Conservation (phyloP, 1,140 invertebrate genomes). For the Phthorimaea operculella region DNA sequence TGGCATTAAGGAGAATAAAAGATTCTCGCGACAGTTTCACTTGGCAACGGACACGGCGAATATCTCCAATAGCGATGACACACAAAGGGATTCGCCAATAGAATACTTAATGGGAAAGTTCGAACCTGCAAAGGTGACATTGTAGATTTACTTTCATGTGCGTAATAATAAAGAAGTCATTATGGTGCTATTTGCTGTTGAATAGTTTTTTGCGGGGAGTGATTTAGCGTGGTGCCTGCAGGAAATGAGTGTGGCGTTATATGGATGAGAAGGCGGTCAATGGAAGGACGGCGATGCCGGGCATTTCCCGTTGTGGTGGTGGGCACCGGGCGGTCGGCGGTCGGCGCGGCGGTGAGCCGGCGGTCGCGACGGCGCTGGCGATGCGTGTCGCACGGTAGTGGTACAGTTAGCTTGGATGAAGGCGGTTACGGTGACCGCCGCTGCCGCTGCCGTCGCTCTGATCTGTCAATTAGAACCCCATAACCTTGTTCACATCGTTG, state of each 20-base stretch:
- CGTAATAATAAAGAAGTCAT: not conserved
- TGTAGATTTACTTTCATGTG: conserved; percentile 30
- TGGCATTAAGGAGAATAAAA: conserved; percentile 58
- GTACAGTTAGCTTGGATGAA: conserved; percentile 46
- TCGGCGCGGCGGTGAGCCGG: not conserved
- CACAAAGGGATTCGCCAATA: conserved; percentile 27
- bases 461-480: conserved; percentile 48
- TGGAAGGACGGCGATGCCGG: conserved; percentile 21
- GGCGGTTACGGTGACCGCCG: conserved; percentile 34
- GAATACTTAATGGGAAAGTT: conserved; percentile 31
- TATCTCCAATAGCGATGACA: conserved; percentile 44
- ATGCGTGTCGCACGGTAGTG: conserved; percentile 42
- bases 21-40: conserved; percentile 50
- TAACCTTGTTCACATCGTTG: conserved; percentile 41
- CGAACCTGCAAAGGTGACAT: conserved; percentile 15
- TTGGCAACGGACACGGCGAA: conserved; percentile 53
- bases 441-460: conserved; percentile 28
- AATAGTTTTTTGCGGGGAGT: conserved; percentile 28
- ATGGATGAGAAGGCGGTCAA: conserved; percentile 14
- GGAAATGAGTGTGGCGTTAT: conserved; percentile 34
- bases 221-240: conserved; percentile 33
- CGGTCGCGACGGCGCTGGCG: conserved; percentile 18
- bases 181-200: conserved; percentile 20
- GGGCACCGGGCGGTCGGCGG: conserved; percentile 17
- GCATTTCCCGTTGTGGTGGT: conserved; percentile 48